Evolutionary conservation across 1,140 invertebrate genomes (phyloP).

Genomic region (Brachionus calyciflorus): DNA sequence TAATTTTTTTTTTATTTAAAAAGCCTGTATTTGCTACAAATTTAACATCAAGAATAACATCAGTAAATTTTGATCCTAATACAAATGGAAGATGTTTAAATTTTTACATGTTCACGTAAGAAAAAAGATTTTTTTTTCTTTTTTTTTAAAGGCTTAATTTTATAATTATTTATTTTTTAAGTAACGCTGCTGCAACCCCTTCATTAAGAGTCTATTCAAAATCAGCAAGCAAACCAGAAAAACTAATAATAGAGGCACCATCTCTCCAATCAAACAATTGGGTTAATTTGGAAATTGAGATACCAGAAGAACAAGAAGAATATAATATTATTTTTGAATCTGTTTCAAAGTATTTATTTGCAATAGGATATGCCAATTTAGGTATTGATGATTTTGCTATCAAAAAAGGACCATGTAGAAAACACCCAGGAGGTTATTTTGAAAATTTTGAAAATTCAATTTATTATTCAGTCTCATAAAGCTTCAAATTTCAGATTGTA

Average conservation of each 20-base stretch:
- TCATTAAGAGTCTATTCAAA: slow-evolving; percentile 3
- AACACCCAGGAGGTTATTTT: slow-evolving; percentile 25
- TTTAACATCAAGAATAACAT: slow-evolving; percentile 1
- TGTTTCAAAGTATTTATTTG: background rate
- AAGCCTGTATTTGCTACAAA: background rate
- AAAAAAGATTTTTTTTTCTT: background rate
- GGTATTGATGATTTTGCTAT: slow-evolving; percentile 43
- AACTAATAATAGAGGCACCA: background rate
- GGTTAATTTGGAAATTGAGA: slow-evolving; percentile 19
- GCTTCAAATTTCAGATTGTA: slow-evolving; percentile 48
- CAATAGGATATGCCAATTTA: background rate
- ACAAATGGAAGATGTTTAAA: background rate
- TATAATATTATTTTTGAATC: slow-evolving; percentile 16
- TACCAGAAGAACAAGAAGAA: background rate
- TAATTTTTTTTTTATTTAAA: background rate
- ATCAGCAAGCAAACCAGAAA: background rate
- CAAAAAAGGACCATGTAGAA: background rate
- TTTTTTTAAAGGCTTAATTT: background rate
- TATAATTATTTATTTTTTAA: background rate
- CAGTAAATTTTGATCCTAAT: background rate
- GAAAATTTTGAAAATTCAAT: too few relatives aligned
- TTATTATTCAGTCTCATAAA: too few relatives aligned
- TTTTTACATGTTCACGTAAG: slow-evolving; percentile 33
- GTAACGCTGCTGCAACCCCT: background rate
- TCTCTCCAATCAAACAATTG: background rate